These are phyloP conservation scores for Orchestes rusci DNA, from an alignment of 2,888 invertebrate genomes.

Conservation along the genomic window DNA sequence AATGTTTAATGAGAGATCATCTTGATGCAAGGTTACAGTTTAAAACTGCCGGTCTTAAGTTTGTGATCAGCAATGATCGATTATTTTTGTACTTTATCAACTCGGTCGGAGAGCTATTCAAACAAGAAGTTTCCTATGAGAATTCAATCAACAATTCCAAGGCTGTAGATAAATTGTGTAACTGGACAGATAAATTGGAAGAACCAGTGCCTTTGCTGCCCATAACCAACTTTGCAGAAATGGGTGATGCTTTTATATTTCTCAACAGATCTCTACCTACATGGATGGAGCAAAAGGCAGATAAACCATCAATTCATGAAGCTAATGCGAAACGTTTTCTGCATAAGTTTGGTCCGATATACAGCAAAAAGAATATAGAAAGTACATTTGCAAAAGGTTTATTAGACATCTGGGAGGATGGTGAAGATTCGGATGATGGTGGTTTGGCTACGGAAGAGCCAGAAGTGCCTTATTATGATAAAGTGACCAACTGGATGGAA, in stretches of 20 bases:
- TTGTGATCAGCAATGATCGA: conserved; percentile 23
- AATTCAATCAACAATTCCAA: conserved; percentile 13
- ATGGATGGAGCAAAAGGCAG: not conserved
- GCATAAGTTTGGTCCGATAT: conserved; percentile 11
- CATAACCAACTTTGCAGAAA: conserved; percentile 19
- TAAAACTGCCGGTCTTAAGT: conserved; percentile 29
- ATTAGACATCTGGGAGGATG: conserved; percentile 29
- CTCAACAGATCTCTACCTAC: conserved; percentile 7
- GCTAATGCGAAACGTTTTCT: not conserved
- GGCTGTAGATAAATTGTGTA: not conserved
- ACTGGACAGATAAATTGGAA: conserved; percentile 23
- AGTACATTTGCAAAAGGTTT: conserved; percentile 29
- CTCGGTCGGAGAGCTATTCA: conserved; percentile 30
- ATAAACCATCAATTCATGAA: not conserved
- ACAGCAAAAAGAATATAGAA: conserved; percentile 24
- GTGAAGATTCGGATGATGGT: conserved; percentile 21
- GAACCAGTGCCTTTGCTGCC: conserved; percentile 6
- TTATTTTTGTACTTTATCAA: conserved; percentile 27
- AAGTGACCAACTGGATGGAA: conserved; percentile 32
- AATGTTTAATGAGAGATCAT: conserved; percentile 21
- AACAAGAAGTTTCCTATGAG: conserved; percentile 25
- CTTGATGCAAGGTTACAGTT: conserved; percentile 25
- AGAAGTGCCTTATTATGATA: conserved; percentile 28
- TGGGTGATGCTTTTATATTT: conserved; percentile 16
- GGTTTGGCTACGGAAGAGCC: conserved; percentile 16